Conservation (phyloP, 2,113 vertebrate species). For the Paralichthys olivaceus region DNA sequence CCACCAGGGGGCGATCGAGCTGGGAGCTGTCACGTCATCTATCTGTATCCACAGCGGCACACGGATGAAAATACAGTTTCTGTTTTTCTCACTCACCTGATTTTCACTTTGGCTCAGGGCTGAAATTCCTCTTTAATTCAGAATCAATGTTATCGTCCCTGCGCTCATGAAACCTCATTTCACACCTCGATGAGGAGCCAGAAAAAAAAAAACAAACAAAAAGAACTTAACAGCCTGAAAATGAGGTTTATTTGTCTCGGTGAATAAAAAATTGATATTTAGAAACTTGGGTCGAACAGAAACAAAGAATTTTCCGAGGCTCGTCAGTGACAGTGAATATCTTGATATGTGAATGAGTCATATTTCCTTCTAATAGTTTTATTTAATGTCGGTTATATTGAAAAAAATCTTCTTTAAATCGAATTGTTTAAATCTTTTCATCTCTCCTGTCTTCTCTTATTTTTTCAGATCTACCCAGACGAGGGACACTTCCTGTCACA, state of each 20-base stretch:
- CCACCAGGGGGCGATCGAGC: too few species aligned
- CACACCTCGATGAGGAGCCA: not conserved
- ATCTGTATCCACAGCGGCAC: not conserved
- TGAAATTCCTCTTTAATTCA: not conserved
- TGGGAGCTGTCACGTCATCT: not conserved
- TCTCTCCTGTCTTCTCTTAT: not conserved
- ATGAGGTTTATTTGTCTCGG: not conserved
- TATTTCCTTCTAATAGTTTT: too few species aligned
- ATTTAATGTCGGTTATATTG: too few species aligned
- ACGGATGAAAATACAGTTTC: too few species aligned
- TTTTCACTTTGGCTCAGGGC: not conserved
- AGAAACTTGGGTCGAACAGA: not conserved
- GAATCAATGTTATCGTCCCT: not conserved
- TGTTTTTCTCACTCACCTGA: not conserved
- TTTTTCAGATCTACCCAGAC: slow-evolving; percentile 92
- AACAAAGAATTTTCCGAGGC: too few species aligned
- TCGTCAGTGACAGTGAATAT: too few species aligned
- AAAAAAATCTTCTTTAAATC: too few species aligned
- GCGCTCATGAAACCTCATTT: slow-evolving; percentile 5
- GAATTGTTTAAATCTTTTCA: too few species aligned
- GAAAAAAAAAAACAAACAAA: not conserved
- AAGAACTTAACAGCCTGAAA: not conserved
- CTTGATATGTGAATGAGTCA: too few species aligned
- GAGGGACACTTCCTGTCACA: slow-evolving; percentile 92
- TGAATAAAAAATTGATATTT: not conserved